Percentiles rank a stretch among this genome's conserved stretches.
These are phyloP conservation scores for Bradypodion pumilum DNA, from an alignment of 2,797 vertebrate genomes.

Conservation along the genomic window DNA sequence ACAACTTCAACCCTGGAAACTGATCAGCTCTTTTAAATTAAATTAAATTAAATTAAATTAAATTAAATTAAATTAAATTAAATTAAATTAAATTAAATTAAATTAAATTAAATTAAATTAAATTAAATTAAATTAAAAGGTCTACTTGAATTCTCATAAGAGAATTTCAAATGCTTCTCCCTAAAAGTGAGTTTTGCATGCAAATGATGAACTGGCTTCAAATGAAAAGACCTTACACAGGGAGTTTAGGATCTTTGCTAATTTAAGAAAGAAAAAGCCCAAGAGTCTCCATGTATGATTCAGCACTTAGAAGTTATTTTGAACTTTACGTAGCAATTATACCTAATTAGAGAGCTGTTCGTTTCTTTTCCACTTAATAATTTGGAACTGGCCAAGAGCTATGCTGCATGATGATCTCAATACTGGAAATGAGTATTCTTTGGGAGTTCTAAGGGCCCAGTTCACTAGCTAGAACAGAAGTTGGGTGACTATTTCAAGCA, in stretches of 20 bases:
- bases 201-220: constrained; percentile 15
- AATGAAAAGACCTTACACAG: constrained; percentile 12
- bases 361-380: constrained; percentile 46
- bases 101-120: neutral
- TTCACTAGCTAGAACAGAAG: neutral
- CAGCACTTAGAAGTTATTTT: constrained; percentile 54
- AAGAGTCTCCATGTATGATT: neutral
- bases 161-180: neutral
- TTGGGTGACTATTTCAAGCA: neutral
- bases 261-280: constrained; percentile 22
- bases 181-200: constrained; percentile 28
- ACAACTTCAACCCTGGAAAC: neutral
- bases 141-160: constrained; percentile 6
- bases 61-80: neutral
- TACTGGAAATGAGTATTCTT: neutral
- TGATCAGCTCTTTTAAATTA: neutral
- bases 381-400: constrained; percentile 46
- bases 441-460: constrained; percentile 4
- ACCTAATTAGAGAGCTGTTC: constrained; percentile 45
- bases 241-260: constrained; percentile 27
- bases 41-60: neutral
- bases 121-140: neutral
- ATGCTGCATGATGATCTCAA: constrained; percentile 41
- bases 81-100: neutral
- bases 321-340: constrained; percentile 43